These are phyloP conservation scores for Drosophila busckii DNA, from an alignment of 1,140 invertebrate genomes.

Conservation along the genomic window DNA sequence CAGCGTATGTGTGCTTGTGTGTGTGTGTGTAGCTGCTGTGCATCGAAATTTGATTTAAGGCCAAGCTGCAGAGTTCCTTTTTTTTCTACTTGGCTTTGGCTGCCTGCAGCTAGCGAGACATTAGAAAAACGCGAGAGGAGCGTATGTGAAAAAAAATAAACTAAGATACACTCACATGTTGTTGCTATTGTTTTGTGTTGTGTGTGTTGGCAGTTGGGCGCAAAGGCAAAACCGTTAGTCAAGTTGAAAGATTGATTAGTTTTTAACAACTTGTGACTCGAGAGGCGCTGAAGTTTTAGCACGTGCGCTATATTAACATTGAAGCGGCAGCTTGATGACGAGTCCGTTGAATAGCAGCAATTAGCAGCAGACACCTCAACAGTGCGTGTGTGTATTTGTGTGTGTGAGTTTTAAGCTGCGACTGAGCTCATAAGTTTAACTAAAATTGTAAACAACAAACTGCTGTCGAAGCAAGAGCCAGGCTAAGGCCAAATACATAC, in stretches of 20 bases:
- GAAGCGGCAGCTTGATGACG: constrained; percentile 28
- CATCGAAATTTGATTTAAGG: constrained; percentile 66
- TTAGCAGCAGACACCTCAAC: constrained; percentile 33
- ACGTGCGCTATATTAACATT: constrained; percentile 59
- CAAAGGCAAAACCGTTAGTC: constrained; percentile 66
- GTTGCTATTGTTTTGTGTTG: too few relatives aligned
- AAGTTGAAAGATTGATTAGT: constrained; percentile 76
- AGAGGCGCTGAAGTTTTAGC: constrained; percentile 29
- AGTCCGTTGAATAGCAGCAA: constrained; percentile 49
- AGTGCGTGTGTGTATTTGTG: too few relatives aligned
- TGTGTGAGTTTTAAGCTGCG: too few relatives aligned
- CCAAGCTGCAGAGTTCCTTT: constrained; percentile 42
- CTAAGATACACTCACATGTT: constrained; percentile 6
- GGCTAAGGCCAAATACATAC: too few relatives aligned
- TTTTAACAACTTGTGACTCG: constrained; percentile 75
- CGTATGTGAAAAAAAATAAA: constrained; percentile 59
- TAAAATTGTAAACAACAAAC: too few relatives aligned
- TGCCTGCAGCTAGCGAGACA: constrained; percentile 35
- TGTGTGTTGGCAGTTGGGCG: too few relatives aligned
- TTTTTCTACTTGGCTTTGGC: constrained; percentile 24
- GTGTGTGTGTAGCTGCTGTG: constrained; percentile 8
- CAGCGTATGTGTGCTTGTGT: background rate
- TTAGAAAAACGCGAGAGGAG: constrained; percentile 43
- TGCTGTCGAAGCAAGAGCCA: too few relatives aligned
- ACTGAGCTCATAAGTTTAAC: too few relatives aligned